phyloP scores from a whole-genome alignment of 1,140 invertebrate genomes.

The Calephelis nemesis region DNA sequence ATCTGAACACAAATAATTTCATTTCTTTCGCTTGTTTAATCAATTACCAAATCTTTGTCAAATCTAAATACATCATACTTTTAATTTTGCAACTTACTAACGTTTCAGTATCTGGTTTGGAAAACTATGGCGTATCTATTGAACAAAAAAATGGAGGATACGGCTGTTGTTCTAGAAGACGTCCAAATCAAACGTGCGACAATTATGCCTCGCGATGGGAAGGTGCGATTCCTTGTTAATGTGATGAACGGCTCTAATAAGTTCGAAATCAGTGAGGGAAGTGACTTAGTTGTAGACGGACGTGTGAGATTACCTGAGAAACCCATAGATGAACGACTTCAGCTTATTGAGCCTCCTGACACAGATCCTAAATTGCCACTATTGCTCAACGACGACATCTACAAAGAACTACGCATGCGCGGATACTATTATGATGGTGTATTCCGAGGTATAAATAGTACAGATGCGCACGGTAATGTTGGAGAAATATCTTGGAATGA shows the following conservation, averaged over 20 bases:
- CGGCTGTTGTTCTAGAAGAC: constrained; percentile 92
- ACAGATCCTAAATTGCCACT: constrained; percentile 75
- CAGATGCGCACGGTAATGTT: constrained; percentile 83
- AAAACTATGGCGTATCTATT: constrained; percentile 92
- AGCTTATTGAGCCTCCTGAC: not conserved
- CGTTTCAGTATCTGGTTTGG: constrained; percentile 89
- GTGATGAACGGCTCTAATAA: constrained; percentile 92
- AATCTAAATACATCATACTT: too few relatives aligned
- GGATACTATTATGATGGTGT: constrained; percentile 96
- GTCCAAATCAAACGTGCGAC: constrained; percentile 94
- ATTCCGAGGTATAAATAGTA: constrained; percentile 89
- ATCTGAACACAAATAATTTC: too few relatives aligned
- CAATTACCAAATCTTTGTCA: too few relatives aligned
- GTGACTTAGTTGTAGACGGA: constrained; percentile 76
- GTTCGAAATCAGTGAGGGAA: constrained; percentile 95
- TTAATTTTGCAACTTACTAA: too few relatives aligned
- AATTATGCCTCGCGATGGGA: constrained; percentile 90
- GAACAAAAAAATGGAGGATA: constrained; percentile 87
- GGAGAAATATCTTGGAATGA: constrained; percentile 90
- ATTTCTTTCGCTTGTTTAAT: too few relatives aligned
- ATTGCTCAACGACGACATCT: constrained; percentile 89
- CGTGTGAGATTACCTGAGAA: constrained; percentile 80
- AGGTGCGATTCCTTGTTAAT: constrained; percentile 92
- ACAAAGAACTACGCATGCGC: constrained; percentile 94
- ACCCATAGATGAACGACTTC: constrained; percentile 71